phyloP scores from a whole-genome alignment of 2,888 invertebrate species.

The Orchestes rusci region DNA sequence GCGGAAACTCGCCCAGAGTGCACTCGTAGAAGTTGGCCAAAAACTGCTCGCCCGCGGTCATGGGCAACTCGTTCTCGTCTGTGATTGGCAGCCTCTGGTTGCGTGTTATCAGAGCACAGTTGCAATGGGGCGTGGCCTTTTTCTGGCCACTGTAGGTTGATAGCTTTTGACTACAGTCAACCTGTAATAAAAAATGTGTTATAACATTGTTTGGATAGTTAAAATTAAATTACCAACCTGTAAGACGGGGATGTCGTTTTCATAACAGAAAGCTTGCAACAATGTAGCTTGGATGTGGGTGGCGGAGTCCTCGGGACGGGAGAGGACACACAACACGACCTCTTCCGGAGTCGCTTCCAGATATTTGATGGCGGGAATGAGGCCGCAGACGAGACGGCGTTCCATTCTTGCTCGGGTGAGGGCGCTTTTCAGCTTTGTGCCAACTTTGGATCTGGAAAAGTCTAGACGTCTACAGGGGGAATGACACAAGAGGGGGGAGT shows the following conservation, averaged over 20 bases:
- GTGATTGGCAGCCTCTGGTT: constrained; percentile 35
- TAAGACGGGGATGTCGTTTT: constrained; percentile 69
- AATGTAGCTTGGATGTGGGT: constrained; percentile 74
- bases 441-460: constrained; percentile 46
- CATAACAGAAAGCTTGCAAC: constrained; percentile 70
- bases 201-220: background rate
- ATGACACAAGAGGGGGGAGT: no score
- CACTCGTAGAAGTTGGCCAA: constrained; percentile 61
- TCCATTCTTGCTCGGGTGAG: constrained; percentile 50
- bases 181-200: constrained; percentile 41
- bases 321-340: constrained; percentile 62
- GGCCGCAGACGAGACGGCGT: constrained; percentile 55
- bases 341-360: constrained; percentile 54
- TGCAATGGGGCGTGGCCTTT: constrained; percentile 46
- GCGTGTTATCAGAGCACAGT: constrained; percentile 52
- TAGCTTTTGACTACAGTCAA: constrained; percentile 48
- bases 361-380: constrained; percentile 55
- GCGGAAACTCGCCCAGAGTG: constrained; percentile 55
- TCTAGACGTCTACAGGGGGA: no score
- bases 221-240: constrained; percentile 46
- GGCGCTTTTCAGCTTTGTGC: constrained; percentile 50
- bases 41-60: constrained; percentile 56
- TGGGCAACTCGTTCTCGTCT: constrained; percentile 26
- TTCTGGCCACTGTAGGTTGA: constrained; percentile 49
- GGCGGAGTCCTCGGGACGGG: constrained; percentile 62